phyloP scores from a whole-genome alignment of 2,888 invertebrate genomes.

The Caenorhabditis virilis region DNA sequence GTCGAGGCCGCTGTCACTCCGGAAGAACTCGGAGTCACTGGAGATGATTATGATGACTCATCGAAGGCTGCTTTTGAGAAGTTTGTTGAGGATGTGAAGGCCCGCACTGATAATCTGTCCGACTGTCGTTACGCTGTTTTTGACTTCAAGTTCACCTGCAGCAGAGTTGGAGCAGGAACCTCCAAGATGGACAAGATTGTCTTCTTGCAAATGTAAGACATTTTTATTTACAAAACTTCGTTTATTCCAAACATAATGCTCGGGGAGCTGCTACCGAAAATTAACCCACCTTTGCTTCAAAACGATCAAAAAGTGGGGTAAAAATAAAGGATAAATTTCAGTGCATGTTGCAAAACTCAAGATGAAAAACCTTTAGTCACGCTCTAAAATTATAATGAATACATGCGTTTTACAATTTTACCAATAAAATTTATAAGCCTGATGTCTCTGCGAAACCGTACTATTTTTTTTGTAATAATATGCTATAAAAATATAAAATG shows the following conservation, averaged over 20 bases:
- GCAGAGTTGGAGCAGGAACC: constrained; percentile 86
- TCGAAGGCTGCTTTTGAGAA: constrained; percentile 81
- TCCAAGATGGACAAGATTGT: constrained; percentile 94
- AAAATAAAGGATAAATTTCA: too few relatives aligned
- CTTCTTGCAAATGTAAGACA: constrained; percentile 85
- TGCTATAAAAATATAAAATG: background rate
- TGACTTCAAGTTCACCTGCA: constrained; percentile 94
- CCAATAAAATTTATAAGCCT: background rate
- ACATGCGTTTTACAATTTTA: background rate
- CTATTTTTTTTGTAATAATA: background rate
- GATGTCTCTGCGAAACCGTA: background rate
- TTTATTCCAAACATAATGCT: too few relatives aligned
- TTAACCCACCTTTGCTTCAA: too few relatives aligned
- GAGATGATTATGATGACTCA: constrained; percentile 67
- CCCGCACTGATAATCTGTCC: constrained; percentile 76
- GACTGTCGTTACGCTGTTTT: constrained; percentile 96
- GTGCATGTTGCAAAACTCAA: too few relatives aligned
- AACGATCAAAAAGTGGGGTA: too few relatives aligned
- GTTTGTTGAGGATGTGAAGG: constrained; percentile 88
- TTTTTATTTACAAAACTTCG: too few relatives aligned
- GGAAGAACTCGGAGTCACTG: constrained; percentile 55
- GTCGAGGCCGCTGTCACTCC: constrained; percentile 66
- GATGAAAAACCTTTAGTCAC: too few relatives aligned
- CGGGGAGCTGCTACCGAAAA: too few relatives aligned
- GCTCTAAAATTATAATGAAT: too few relatives aligned